Base-by-base conservation (phyloP, 1,140 invertebrate genomes). In the Tetramorium simillimum region DNA sequence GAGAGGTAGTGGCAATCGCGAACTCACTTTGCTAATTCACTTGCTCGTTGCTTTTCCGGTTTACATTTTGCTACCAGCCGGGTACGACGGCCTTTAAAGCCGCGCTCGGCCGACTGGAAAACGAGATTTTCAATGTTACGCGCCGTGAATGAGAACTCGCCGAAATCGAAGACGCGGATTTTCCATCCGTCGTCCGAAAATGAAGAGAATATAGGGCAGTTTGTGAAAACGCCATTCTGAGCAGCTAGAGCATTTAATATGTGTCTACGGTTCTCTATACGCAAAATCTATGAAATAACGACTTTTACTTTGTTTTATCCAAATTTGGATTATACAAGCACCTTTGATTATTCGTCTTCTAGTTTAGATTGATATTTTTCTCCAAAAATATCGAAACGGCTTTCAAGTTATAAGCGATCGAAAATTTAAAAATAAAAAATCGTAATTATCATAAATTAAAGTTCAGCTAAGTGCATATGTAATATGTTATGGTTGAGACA, bases 11-110 rank as follows among this genome's bases (percentile, higher is more conserved):
- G 86, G 86, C 90, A 69, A 91, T 88, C 87, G 90, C 82, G 86
- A 92, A 93, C 91, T 92, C 92, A 91, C 92, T 92, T 92, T 88
- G 93, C 92, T 93, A 93, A 94, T 94, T 94, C 92, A 93, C 93
- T 94, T 92, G 91, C 86, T 92, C 89, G 87, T 89, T 90, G 89
- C 91, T 93, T 94, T 94, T 94, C 92, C 93, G 92, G 93, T 93
- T 93, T 91, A 92, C 93, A 92, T 94, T 92, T 90, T 86, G 72
- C 86, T 88, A 87, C 75, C 89, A 84, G 87, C 86, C 86, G 84
- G 86, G 90, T 91, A 85, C 90, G 88, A 92, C 91, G 90, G 88
- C 90, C 92, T 91, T 92, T 92, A 75, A 86, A 91, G 67, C 76
- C 58, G 28, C 65, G 78, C 75, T 85, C 69, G 69, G 81, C 81